Conservation (phyloP, 2,888 invertebrate species). For the Trichogramma evanescens region DNA sequence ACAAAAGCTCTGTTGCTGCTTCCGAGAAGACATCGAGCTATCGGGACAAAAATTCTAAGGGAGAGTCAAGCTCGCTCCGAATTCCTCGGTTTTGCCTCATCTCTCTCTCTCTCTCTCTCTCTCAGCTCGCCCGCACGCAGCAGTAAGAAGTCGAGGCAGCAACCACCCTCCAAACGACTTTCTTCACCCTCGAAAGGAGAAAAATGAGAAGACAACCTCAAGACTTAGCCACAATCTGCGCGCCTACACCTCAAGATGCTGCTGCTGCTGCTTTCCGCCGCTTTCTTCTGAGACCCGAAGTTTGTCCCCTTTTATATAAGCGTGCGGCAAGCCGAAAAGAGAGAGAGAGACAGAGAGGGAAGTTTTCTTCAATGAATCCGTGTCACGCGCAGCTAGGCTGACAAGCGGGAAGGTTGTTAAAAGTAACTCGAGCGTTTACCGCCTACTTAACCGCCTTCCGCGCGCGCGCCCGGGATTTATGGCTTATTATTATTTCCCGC, state of each 20-base stretch:
- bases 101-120: constrained; percentile 11
- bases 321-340: not conserved
- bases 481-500: constrained; percentile 14
- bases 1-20: no score
- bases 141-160: not conserved
- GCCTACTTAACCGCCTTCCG: not conserved
- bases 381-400: not conserved
- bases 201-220: constrained; percentile 17
- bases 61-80: constrained; percentile 34
- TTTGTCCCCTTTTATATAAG: not conserved
- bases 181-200: constrained; percentile 4
- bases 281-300: not conserved
- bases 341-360: not conserved
- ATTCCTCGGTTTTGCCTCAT: constrained; percentile 37
- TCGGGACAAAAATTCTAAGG: constrained; percentile 21
- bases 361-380: constrained; percentile 18
- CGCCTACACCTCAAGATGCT: not conserved
- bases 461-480: not conserved
- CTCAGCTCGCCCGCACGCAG: not conserved
- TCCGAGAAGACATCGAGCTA: constrained; percentile 31
- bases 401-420: constrained; percentile 8
- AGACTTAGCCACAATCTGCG: constrained; percentile 9
- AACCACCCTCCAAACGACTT: constrained; percentile 19
- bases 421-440: not conserved
- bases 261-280: not conserved